phyloP scores from a whole-genome alignment of 2,888 invertebrate species.

The Lissonota sp. region DNA sequence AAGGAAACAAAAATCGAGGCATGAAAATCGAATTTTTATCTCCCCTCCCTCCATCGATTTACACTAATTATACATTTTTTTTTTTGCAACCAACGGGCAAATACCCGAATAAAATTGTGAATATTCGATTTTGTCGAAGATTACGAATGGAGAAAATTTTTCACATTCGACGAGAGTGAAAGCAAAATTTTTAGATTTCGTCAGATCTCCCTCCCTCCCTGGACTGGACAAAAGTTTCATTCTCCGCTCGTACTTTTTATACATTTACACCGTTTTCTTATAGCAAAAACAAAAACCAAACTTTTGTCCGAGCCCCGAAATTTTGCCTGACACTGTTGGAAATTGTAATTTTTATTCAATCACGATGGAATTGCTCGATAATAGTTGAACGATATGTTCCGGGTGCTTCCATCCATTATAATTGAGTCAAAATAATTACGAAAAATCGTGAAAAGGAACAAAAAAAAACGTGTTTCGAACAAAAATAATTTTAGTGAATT shows the following conservation, averaged over 20 bases:
- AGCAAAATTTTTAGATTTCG: not conserved
- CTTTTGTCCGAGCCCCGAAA: conserved; percentile 75
- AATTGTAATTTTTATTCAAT: not conserved
- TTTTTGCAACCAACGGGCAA: conserved; percentile 11
- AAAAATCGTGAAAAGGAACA: too few relatives aligned
- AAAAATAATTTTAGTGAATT: too few relatives aligned
- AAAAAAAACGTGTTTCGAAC: too few relatives aligned
- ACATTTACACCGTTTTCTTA: conserved; percentile 80
- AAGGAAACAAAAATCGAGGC: not conserved
- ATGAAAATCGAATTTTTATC: conserved; percentile 11
- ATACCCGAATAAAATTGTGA: conserved; percentile 8
- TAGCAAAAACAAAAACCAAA: conserved; percentile 61
- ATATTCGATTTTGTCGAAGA: conserved; percentile 5
- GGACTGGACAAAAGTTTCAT: conserved; percentile 75
- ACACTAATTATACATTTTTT: not conserved
- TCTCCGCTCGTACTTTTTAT: conserved; percentile 77
- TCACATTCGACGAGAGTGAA: conserved; percentile 11
- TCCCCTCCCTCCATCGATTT: not conserved
- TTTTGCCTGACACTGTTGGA: not conserved
- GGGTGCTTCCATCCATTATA: too few relatives aligned
- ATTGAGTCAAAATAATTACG: too few relatives aligned
- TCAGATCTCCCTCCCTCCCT: conserved; percentile 1
- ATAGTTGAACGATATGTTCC: too few relatives aligned
- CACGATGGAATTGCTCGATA: too few relatives aligned
- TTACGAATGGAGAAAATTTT: conserved; percentile 16